Base-by-base conservation (phyloP, 2,888 invertebrate species). In the Drosophila demipolita region DNA sequence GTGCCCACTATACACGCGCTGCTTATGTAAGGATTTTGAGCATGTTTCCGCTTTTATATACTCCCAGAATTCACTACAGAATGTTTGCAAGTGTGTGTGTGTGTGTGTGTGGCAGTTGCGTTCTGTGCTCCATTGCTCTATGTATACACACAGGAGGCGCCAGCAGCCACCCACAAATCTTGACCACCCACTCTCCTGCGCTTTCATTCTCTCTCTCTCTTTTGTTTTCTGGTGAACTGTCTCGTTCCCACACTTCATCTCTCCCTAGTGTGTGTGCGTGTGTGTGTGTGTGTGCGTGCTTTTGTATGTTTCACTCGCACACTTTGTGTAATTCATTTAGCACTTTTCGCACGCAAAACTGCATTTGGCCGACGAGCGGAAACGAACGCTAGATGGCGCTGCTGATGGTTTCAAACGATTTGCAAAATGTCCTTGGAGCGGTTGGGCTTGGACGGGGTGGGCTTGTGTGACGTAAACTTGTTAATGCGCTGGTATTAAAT, bases 21-120 rank as follows among this genome's bases (percentile, higher is more conserved):
- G 83, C 87, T 84, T 87, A 84, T 84, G 84, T 84, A 87, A 84
- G 88, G 78, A 82, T 85, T 85, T 84, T 85, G 83, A 85, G 83
- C 87, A 85, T 87, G 86, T 87, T 87, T 84, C 88, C 75, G 83
- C 80, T 82, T 87, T 87, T 85, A 87, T 84, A 84, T 84, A 84
- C 83, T 81, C 73, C 64, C 59, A 32, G 78, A 67, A 72, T 67
- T 53, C 62, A 67, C 58, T 64, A 61, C 64, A 77, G 60, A 72
- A 61, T 72, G 57, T 50, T 45, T 23, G 45, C 15, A 8, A 23
- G 61, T 40, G 61, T 8, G 29, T 17, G 12, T 15, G 20, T 12
- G 12, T 3, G 12, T 23, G 23, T 17, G 17, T 26, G 29, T 9
- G 1, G 65, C 6, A 29, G 7, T 4, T 42, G 38, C 5, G 7